Base-by-base conservation (phyloP, 1,140 invertebrate species). In the Leptestheria dahalacensis region DNA sequence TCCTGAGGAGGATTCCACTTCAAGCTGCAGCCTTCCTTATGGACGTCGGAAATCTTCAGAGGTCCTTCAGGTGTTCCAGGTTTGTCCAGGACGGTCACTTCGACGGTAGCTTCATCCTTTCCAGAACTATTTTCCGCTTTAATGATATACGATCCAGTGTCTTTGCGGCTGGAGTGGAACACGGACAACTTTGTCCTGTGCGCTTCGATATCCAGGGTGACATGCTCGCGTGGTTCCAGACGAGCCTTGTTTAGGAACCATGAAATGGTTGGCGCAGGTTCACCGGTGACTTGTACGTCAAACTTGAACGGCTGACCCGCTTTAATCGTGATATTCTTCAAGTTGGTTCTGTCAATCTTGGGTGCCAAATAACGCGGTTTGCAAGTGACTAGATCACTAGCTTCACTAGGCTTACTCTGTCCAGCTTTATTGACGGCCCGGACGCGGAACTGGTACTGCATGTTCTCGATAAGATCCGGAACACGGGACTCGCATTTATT, bases 401-500 rank as follows among this genome's bases (percentile, higher is more conserved):
- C 77, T 33, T 87, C 82, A 61, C 85, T 89, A 1, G 95, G 91
- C 70, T 94, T 92, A 65, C 91, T 91, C 26, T 84, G 83, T 41
- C 95, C 95, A 51, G 86, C 93, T 71, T 91, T 94, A 71, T 95
- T 97, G 12, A 94, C 82, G 9, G 96, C 96, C 66, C 87, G 91
- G 0, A 99, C 86, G 4, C 95, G 77, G 80, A 97, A 99, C 72
- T 96, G 89, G 71, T 98, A 98, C 60, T 91, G 90, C 68, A 92
- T 87, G 50, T 91, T 92, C 75, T 97, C 92, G 51, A 90, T 82
- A 26, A 99, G 75, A 70, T 96, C 92, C 6, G 83, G 84, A 0
- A 96, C 84, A 63, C 80, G 81, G n/a, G 80, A 86, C 68, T 89
- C 85, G 21, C 81, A 84, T 73, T 88, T 88, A 63, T 80, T 80